Percentiles rank a stretch among this genome's conserved stretches.
These are phyloP conservation scores for Acanthoscelides obtectus DNA, from an alignment of 2,888 invertebrate genomes.

Conservation along the genomic window DNA sequence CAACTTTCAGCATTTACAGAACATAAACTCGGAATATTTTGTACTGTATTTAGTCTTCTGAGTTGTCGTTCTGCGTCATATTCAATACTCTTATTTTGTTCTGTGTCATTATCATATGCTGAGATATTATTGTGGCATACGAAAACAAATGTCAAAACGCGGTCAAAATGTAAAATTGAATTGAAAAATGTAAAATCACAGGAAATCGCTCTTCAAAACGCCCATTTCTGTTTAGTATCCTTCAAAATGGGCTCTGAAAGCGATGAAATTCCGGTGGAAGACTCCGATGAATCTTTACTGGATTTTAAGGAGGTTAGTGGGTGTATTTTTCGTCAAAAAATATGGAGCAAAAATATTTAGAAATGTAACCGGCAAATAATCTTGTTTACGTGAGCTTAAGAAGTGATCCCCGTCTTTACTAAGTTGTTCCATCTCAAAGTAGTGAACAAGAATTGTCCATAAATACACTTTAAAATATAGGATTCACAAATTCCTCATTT, in stretches of 20 bases:
- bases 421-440: too few species aligned
- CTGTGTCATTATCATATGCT: background rate
- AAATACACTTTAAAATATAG: too few species aligned
- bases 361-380: too few species aligned
- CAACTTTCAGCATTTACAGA: background rate
- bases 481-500: too few species aligned
- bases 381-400: too few species aligned
- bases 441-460: too few species aligned
- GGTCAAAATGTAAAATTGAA: background rate
- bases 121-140: background rate
- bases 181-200: background rate
- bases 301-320: conserved; percentile 41
- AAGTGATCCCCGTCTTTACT: too few species aligned
- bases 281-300: conserved; percentile 43
- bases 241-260: conserved; percentile 42
- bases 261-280: conserved; percentile 40
- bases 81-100: background rate
- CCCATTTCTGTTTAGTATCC: background rate
- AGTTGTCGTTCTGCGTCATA: background rate
- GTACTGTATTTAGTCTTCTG: background rate
- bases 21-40: background rate
- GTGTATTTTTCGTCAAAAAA: background rate
- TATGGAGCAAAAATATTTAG: background rate
- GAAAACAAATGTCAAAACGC: background rate
- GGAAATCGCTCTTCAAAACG: background rate